phyloP scores from a whole-genome alignment of 1,140 invertebrate species.

The Bombus superbus region DNA sequence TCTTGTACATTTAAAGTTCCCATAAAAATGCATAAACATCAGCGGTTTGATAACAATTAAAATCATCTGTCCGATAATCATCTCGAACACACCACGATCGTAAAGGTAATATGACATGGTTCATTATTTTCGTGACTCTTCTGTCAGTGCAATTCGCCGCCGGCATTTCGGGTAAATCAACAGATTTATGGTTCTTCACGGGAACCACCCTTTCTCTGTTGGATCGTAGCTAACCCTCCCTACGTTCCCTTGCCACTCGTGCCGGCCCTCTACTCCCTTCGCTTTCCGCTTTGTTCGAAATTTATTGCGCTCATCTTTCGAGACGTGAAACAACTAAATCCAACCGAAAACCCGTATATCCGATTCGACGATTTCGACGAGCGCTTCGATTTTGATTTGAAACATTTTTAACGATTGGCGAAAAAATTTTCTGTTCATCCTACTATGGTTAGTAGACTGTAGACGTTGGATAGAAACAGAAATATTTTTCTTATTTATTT shows the following conservation, averaged over 20 bases:
- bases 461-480: not conserved
- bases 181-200: constrained; percentile 72
- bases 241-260: constrained; percentile 11
- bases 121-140: constrained; percentile 66
- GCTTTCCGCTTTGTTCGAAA: constrained; percentile 48
- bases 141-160: constrained; percentile 47
- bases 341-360: not conserved
- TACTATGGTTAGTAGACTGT: not conserved
- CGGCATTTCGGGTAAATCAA: constrained; percentile 68
- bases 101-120: constrained; percentile 58
- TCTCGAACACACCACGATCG: constrained; percentile 51
- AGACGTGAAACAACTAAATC: constrained; percentile 45
- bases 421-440: not conserved
- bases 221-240: constrained; percentile 42
- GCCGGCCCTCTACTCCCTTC: not conserved
- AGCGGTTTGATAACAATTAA: not conserved
- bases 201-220: constrained; percentile 74
- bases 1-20: not conserved
- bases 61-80: not conserved
- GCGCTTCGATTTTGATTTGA: not conserved
- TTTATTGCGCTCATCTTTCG: constrained; percentile 56
- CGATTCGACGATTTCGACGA: not conserved
- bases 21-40: not conserved
- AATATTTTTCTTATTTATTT: not conserved
- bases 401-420: not conserved